Base-by-base conservation (phyloP, 2,113 vertebrate species). In the Platichthys flesus region DNA sequence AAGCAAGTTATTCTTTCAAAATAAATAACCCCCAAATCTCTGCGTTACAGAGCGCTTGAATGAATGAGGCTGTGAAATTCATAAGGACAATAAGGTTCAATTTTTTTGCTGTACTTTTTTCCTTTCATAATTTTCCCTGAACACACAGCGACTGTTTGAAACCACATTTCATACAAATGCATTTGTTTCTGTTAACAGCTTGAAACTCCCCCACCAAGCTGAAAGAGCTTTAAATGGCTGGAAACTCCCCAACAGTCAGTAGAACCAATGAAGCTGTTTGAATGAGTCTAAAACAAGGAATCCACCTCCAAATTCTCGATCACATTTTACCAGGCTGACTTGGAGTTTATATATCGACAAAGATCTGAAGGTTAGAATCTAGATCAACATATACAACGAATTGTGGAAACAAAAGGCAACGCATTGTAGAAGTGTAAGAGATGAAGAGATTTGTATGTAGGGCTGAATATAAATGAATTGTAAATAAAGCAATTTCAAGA, bases 241-340 rank as follows among this genome's bases (percentile, higher is more conserved):
- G 78, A 49, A 81, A 74, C n/a, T 62, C 40, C 78, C 70, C 83
- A 28, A 57, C 28, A 12, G 26, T 62, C 28, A 51, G 16, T 66
- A 9, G 31, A 45, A 51, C 37, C 16, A 0, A 21, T 35, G 7
- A 51, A 20, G 26, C 40, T 59, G 13, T 35, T 21, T 69, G 47
- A 28, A 73, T 77, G 60, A 74, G 54, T 61, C 24, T 40, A 14
- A 52, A 16, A 47, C 45, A 16, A 3, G 4, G 15, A 16, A 47
- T 47, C 45, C 45, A 47, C 13, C 45, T 47, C 45, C 37, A 40
- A 40, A 40, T 40, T 40, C 37, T 40, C 9, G 10, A 40, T 40
- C 37, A 0, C 37, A 40, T 12, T 31, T 31, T 31, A 6, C 5
- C 31, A 31, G 31, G 31, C 31, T 31, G 31, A 31, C 31, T 31